These are phyloP conservation scores for Tinamus guttatus DNA, from an alignment of 2,113 vertebrate species.

Conservation along the genomic window DNA sequence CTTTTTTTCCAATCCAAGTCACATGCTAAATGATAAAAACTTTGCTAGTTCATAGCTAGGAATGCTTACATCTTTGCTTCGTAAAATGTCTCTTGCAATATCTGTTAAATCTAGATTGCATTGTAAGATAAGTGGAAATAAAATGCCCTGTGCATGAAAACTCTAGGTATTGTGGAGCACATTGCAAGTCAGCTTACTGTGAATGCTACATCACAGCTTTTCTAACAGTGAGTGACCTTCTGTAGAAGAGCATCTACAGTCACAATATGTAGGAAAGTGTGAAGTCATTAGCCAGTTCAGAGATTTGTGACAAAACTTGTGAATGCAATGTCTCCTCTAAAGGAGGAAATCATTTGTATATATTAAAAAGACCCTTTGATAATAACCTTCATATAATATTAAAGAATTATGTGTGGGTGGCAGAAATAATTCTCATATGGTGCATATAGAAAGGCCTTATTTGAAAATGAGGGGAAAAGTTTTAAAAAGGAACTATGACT, in stretches of 20 bases:
- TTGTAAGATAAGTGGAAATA: background rate
- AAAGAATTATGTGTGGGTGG: background rate
- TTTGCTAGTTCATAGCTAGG: constrained; percentile 18
- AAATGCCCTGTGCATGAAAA: background rate
- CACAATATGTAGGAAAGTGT: background rate
- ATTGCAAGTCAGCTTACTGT: background rate
- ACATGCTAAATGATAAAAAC: constrained; percentile 16
- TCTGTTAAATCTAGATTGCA: constrained; percentile 1
- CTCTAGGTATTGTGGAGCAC: background rate
- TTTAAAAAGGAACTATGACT: background rate
- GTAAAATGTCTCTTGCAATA: constrained; percentile 6
- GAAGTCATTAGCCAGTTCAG: constrained; percentile 10
- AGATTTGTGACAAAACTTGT: constrained; percentile 3
- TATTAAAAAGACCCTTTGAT: constrained; percentile 2
- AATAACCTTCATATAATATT: background rate
- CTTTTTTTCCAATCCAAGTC: constrained; percentile 26
- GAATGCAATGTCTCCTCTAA: background rate
- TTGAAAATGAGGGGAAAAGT: background rate
- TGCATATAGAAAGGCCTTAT: background rate
- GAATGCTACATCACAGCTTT: constrained; percentile 2
- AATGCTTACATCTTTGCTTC: constrained; percentile 31
- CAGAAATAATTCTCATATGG: background rate
- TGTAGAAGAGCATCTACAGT: background rate
- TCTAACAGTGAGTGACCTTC: background rate
- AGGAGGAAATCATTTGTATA: background rate